Evolutionary conservation across 1,140 invertebrate genomes (phyloP), one percentile per base, ranked within the genome.

Genomic region (Drosophila kikkawai): DNA sequence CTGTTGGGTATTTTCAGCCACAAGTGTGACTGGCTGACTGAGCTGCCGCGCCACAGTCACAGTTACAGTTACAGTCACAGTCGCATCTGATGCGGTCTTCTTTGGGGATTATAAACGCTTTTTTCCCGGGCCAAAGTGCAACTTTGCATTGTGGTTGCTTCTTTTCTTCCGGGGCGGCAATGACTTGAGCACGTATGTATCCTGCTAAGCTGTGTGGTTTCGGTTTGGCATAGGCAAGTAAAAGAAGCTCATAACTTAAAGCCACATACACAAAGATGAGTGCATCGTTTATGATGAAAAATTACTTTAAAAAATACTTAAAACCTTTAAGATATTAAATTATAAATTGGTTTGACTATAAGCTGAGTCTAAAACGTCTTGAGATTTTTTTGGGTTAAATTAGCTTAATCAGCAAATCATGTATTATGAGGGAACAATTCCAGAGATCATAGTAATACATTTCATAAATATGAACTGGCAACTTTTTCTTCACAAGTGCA

Each of bases 101-200:
- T 80, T 83, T 57, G 75, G 66, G 75, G 80, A 76, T 79, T 83
- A 83, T 64, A 75, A 83, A 79, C 80, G 55, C 80, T 60, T 63
- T 82, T 66, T 61, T 13, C n/a, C 68, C 47, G 29, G 45, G 37
- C 37, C 29, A 51, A 74, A 73, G 37, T 67, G 65, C 34, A 68
- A 67, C 66, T 68, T 48, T 47, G 44, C 44, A 47, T 47, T 48
- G 34, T 39, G 44, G 56, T 51, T 75, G 11, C 11, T 32, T 37
- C 32, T 22, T 36, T 55, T n/a, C 15, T 61, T 39, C 12, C 53
- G 53, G 53, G 53, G 36, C 36, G 53, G 53, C 53, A 39, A 56
- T 56, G 53, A 26, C 37, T 70, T 11, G 37, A 37, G 34, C 26
- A 29, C 26, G n/a, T 61, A 65, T 42, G 37, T 22, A 44, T 36